Evolutionary conservation across 2,113 vertebrate genomes (phyloP), one percentile per base, ranked within the genome.

Genomic region (Glareola pratincola): DNA sequence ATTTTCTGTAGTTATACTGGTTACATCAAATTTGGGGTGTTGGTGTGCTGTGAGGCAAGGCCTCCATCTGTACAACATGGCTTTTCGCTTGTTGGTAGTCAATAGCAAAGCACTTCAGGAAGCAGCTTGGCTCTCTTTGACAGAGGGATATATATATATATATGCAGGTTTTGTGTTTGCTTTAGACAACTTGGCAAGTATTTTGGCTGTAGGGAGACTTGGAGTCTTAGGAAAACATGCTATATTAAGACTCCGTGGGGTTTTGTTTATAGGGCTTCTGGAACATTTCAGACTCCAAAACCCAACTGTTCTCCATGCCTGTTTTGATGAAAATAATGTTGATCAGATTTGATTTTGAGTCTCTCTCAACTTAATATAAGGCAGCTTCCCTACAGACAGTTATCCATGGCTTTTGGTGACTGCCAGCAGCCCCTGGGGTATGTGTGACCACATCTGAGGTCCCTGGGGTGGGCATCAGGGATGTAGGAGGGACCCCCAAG

Each of bases 241-340:
- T 78, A 45, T 80, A 54, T 89, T 54, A 88, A 92, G 50, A 34
- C 32, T 95, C 22, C 1, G 2, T 78, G 50, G 37, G 47, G 5
- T 82, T 97, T 94, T 63, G 48, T 92, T 96, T 74, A 41, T 36
- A 41, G 64, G 17, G 56, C 66, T 94, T 91, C 39, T 82, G 43
- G 27, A 94, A n/a, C 39, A 63, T 93, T 96, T 96, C 36, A 85
- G 48, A 63, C 76, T 95, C 73, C 41, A 51, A 85, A 69, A 7
- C 21, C 6, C 37, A 37, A 36, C 20, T 77, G 34, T 94, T 89
- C 90, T 84, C 18, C 36, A 13, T 69, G 17, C 24, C 30, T 78
- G 22, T 67, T 95, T 93, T 72, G 19, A 45, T 80, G 80, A 89
- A 89, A 82, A 72, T 68, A 68, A 5, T 17, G 34, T 62, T 4